These are phyloP conservation scores for Salvelinus alpinus DNA, from an alignment of 2,113 vertebrate species.

Conservation along the genomic window DNA sequence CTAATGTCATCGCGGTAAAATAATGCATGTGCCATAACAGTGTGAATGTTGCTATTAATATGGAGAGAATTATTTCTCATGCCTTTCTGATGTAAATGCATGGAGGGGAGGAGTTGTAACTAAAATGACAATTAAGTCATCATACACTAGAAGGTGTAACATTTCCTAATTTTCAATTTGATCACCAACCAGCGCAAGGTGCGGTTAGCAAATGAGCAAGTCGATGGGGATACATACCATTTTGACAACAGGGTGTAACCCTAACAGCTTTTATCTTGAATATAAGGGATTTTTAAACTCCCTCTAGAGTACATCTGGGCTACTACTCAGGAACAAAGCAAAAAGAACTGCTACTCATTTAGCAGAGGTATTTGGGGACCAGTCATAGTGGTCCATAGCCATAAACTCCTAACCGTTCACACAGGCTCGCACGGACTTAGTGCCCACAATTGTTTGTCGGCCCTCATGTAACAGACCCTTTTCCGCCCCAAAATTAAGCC, in stretches of 20 bases:
- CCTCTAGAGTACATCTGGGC: no score
- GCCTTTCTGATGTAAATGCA: conserved; percentile 52
- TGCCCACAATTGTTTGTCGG: conserved; percentile 58
- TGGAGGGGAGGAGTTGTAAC: conserved; percentile 36
- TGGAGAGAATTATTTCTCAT: conserved; percentile 53
- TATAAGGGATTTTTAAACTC: no score
- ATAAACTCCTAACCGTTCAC: conserved; percentile 36
- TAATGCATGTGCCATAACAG: conserved; percentile 57
- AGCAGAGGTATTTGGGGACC: conserved; percentile 10
- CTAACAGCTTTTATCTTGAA: no score
- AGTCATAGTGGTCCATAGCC: conserved; percentile 13
- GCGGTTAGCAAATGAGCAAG: background rate
- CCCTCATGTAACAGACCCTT: conserved; percentile 51
- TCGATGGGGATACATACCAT: background rate
- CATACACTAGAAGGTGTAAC: conserved; percentile 21
- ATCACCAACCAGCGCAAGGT: background rate
- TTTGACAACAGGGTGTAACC: no score
- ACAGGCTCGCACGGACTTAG: conserved; percentile 50
- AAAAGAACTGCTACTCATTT: conserved; percentile 25
- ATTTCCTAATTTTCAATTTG: conserved; percentile 12
- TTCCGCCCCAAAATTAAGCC: conserved; percentile 46
- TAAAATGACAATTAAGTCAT: conserved; percentile 53
- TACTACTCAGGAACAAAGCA: conserved; percentile 13
- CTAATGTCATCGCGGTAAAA: conserved; percentile 69
- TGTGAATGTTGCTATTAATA: conserved; percentile 51